Base-by-base conservation (phyloP, 2,113 vertebrate genomes). In the Illadopsis cleaveri region DNA sequence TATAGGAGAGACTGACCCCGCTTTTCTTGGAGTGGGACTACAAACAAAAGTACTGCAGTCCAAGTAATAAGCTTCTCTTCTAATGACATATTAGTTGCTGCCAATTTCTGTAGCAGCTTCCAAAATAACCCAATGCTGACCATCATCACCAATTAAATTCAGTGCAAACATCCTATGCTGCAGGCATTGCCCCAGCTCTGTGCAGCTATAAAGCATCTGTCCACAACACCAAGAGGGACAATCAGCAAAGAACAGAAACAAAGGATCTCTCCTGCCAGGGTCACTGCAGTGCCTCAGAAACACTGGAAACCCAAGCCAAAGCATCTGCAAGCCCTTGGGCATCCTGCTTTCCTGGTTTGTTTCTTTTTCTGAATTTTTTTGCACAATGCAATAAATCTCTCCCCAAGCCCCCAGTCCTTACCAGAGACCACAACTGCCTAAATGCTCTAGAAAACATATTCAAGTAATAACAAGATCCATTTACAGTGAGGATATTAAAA, bases 301-400 rank as follows among this genome's bases (percentile, higher is more conserved):
- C 31, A 23, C 6, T 20, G 45, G 31, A 92, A 92, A 72, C 16
- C 24, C 38, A 77, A 90, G 68, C 71, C 92, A 94, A 91, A 86
- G 79, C 89, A 96, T 94, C 94, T 92, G 96, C 82, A 88, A 92
- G 45, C 69, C 27, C 45, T 51, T 15, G 51, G 66, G 42, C 50
- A 86, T 82, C 72, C 70, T 30, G 21, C 56, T 76, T 78, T 42
- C 38, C 56, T 28, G 33, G 37, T 68, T 83, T 77, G 5, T 80
- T 73, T 85, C 62, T 31, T 92, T 58, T 82, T 17, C 76, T 82
- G 47, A 81, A 88, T 94, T 85, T 73, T 57, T 33, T 68, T 18
- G 76, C 51, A 65, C 20, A 68, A 31, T 2, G 12, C 83, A 91
- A 90, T 58, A 45, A 81, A 96, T 42, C 15, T 35, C 38, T 70